Conservation (phyloP, 1,140 invertebrate genomes). For the Heliothis subflexa region DNA sequence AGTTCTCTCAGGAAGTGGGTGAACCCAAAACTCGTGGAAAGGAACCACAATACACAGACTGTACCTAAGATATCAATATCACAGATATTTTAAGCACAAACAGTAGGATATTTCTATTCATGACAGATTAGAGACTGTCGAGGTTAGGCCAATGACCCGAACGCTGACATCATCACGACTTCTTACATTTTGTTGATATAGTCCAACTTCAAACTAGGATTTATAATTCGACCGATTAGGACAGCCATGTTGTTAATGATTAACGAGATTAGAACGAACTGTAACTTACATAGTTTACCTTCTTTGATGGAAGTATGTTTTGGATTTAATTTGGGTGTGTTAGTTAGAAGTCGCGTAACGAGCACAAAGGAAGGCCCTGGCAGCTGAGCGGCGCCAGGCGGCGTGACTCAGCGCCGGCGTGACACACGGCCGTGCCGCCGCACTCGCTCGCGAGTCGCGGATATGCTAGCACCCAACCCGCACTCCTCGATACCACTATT, state of each 20-base stretch:
- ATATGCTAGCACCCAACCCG: too few species aligned
- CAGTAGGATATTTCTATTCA: neutral
- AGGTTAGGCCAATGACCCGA: constrained; percentile 57
- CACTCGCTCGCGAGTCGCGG: too few species aligned
- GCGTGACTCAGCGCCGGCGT: neutral
- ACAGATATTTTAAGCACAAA: too few species aligned
- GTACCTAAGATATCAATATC: too few species aligned
- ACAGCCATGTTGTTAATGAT: too few species aligned
- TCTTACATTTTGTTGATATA: neutral
- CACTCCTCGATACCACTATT: neutral
- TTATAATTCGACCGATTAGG: neutral
- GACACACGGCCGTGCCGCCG: neutral
- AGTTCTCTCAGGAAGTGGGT: too few species aligned
- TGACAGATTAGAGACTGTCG: constrained; percentile 20
- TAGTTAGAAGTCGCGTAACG: neutral
- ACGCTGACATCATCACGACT: constrained; percentile 50
- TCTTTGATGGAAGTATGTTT: too few species aligned
- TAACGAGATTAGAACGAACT: too few species aligned
- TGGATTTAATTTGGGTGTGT: neutral
- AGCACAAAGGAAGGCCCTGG: constrained; percentile 1
- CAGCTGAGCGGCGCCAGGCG: neutral
- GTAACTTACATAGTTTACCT: too few species aligned
- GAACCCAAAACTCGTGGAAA: too few species aligned
- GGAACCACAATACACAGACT: too few species aligned
- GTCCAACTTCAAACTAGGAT: neutral